Percentiles rank a stretch among this genome's conserved stretches.
These are phyloP conservation scores for Apamea sordens DNA, from an alignment of 2,888 invertebrate genomes.

Conservation along the genomic window DNA sequence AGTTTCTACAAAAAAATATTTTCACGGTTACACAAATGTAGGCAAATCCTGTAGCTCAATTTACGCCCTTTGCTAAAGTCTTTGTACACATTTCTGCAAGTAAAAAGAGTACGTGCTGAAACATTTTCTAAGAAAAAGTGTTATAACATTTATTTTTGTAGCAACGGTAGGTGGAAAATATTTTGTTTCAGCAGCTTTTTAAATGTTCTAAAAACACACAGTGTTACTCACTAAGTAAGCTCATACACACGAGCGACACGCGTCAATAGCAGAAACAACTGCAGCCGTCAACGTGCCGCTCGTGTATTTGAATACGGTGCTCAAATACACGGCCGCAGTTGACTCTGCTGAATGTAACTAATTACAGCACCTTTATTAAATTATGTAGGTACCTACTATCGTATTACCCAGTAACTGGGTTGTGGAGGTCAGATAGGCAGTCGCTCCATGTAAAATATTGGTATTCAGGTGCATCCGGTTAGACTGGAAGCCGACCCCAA, in stretches of 20 bases:
- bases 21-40: slow-evolving; percentile 28
- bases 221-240: no score
- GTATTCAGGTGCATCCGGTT: no score
- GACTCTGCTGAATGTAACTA: neutral
- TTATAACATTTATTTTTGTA: neutral
- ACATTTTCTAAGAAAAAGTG: slow-evolving; percentile 8
- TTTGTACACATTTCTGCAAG: slow-evolving; percentile 31
- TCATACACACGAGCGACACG: no score
- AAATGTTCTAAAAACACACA: neutral
- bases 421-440: no score
- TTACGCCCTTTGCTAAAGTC: slow-evolving; percentile 26
- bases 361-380: neutral
- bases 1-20: slow-evolving; percentile 23
- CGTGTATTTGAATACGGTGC: no score
- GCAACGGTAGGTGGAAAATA: neutral
- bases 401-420: no score
- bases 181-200: neutral
- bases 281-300: no score
- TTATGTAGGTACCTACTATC: no score
- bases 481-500: no score
- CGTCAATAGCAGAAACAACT: no score
- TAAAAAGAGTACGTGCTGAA: slow-evolving; percentile 41
- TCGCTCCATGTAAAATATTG: no score
- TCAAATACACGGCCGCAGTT: no score
- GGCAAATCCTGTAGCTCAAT: slow-evolving; percentile 42